phyloP scores from a whole-genome alignment of 2,888 invertebrate genomes.

The Rhingia campestris region DNA sequence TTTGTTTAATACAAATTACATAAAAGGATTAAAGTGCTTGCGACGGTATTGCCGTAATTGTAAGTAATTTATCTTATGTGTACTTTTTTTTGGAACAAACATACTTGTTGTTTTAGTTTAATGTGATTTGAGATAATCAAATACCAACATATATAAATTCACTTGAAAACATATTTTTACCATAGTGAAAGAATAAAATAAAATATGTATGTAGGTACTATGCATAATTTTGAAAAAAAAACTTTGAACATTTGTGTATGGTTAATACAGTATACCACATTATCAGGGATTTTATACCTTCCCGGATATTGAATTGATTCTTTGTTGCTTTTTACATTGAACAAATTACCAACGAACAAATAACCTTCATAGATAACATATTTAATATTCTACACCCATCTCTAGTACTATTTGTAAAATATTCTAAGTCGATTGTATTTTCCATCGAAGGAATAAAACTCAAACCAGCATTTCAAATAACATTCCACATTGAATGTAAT shows the following conservation, averaged over 20 bases:
- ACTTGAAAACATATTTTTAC: no score
- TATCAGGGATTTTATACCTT: no score
- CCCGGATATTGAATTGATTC: not conserved
- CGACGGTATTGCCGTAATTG: constrained; percentile 2
- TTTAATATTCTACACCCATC: not conserved
- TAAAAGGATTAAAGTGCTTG: constrained; percentile 42
- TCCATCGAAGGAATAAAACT: not conserved
- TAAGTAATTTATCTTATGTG: constrained; percentile 14
- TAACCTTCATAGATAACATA: not conserved
- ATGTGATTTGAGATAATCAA: no score
- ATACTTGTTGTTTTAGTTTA: no score
- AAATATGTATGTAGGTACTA: no score
- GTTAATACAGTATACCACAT: no score
- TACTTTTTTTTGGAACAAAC: not conserved
- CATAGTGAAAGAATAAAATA: no score
- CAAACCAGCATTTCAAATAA: constrained; percentile 6
- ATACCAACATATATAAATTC: no score
- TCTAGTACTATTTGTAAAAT: no score
- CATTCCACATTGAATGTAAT: constrained; percentile 8
- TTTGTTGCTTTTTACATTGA: not conserved
- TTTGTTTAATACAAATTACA: constrained; percentile 12
- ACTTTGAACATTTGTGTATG: no score
- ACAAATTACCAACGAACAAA: not conserved
- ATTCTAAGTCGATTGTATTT: not conserved
- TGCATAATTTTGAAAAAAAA: no score